Evolutionary conservation across 2,888 invertebrate genomes (phyloP).

Genomic region (Frankliniella fusca): DNA sequence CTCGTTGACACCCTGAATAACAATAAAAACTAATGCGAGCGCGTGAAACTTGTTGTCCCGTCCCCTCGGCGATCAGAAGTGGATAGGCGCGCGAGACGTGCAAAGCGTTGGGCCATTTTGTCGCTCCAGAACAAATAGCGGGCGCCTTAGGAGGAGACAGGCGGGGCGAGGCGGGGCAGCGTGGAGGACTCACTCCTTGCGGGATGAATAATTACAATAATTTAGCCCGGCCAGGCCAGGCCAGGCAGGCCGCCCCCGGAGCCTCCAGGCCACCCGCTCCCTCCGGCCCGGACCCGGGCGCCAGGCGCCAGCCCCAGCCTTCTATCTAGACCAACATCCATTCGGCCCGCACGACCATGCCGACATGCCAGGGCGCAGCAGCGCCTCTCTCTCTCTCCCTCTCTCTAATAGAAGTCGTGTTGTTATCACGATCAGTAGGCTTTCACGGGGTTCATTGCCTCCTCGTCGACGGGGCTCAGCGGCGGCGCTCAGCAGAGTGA

Average conservation of each 20-base stretch:
- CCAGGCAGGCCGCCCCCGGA: neutral
- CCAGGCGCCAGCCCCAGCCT: neutral
- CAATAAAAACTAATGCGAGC: no score
- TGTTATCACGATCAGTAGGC: slow-evolving; percentile 12
- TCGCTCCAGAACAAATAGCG: no score
- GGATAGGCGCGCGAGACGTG: neutral
- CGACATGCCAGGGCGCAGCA: neutral
- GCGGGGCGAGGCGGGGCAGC: no score
- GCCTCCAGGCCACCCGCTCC: no score
- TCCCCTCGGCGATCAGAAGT: neutral
- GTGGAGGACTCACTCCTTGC: neutral
- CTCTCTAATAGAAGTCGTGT: neutral
- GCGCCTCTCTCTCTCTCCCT: neutral
- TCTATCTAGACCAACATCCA: neutral
- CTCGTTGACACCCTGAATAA: no score
- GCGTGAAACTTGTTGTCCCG: neutral
- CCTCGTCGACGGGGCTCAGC: neutral
- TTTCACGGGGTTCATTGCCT: neutral
- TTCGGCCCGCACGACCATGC: neutral
- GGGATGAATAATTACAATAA: slow-evolving; percentile 13
- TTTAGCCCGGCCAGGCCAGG: neutral
- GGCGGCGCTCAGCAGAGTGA: neutral
- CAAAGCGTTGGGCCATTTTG: no score
- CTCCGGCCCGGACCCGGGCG: no score
- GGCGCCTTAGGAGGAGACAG: no score